Percentiles rank a stretch among this genome's conserved stretches.
Evolutionary conservation across 2,888 invertebrate species (phyloP).

Genomic region (Cheilosia urbana): DNA sequence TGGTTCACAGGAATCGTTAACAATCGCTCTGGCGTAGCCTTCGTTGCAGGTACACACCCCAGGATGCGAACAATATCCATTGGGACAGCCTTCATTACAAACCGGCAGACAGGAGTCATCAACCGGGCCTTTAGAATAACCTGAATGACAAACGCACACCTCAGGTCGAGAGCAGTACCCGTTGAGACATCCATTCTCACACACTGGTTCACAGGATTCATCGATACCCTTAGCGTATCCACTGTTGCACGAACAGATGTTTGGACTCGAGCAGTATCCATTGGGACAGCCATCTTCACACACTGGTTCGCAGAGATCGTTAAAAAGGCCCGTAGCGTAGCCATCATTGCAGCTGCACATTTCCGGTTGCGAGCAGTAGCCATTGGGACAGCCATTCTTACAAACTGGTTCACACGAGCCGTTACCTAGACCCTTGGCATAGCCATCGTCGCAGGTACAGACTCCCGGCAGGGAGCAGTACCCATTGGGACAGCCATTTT

Average conservation of each 20-base stretch:
- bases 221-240: slow-evolving; percentile 6
- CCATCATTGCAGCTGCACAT: slow-evolving; percentile 88
- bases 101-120: slow-evolving; percentile 49
- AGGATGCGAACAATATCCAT: slow-evolving; percentile 81
- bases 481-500: slow-evolving; percentile 79
- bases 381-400: slow-evolving; percentile 88
- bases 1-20: slow-evolving; percentile 70
- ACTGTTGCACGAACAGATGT: slow-evolving; percentile 84
- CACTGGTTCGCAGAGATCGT: slow-evolving; percentile 49
- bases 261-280: slow-evolving; percentile 80
- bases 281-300: slow-evolving; percentile 13
- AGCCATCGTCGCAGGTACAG: slow-evolving; percentile 79
- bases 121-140: background rate
- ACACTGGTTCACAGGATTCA: slow-evolving; percentile 52
- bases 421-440: slow-evolving; percentile 7
- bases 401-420: slow-evolving; percentile 73
- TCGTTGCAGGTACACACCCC: slow-evolving; percentile 82
- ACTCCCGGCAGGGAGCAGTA: slow-evolving; percentile 80
- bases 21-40: slow-evolving; percentile 75
- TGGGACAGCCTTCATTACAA: slow-evolving; percentile 68
- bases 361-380: slow-evolving; percentile 88
- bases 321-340: slow-evolving; percentile 80
- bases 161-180: slow-evolving; percentile 81
- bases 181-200: slow-evolving; percentile 8
- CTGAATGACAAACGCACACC: slow-evolving; percentile 84